Evolutionary conservation across 1,140 invertebrate genomes (phyloP), one percentile per base, ranked within the genome.

Genomic region (Asbolus verrucosus): DNA sequence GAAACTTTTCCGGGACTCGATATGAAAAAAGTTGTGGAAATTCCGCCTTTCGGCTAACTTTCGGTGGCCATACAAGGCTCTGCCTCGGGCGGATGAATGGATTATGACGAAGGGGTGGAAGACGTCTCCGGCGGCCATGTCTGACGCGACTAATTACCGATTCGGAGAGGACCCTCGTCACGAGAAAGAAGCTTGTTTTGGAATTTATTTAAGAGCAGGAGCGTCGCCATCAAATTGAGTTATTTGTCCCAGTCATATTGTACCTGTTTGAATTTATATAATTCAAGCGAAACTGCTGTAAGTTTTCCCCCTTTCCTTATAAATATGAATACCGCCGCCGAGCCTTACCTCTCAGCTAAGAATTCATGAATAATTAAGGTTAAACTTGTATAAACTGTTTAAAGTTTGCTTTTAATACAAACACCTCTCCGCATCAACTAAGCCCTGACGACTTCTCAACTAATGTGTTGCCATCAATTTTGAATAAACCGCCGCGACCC

Each of bases 291-390:
- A 54, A 43, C 15, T 46, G 41, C 46, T 54, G 8, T 14, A 54
- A 54, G 46, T 54, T 54, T 54, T 27, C 46, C 21, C 21, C 46
- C n/a, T 54, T 54, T 54, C 46, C 46, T 54, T 54, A 54, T 54
- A 54, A 54, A 54, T 54, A 54, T 54, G 46, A 54, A 54, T 54
- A 27, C 11, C 21, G 18, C 41, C 41, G 43, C 15, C 43, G 43
- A 46, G 16, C 21, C 46, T 54, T 27, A 24, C 46, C 46, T 27
- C 46, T 54, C 27, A 54, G 27, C 18, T 54, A 54, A 54, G 46
- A 54, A 54, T 54, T 54, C 46, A 54, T 54, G 46, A 54, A 54
- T 54, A 54, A 54, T 54, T 54, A 54, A 54, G 46, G 46, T 54
- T 54, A 54, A 54, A 54, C 46, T 54, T 54, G 46, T 27, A 54